These are phyloP conservation scores for Sinopyrophorus schimmeli DNA, from an alignment of 2,888 invertebrate genomes.

Conservation along the genomic window DNA sequence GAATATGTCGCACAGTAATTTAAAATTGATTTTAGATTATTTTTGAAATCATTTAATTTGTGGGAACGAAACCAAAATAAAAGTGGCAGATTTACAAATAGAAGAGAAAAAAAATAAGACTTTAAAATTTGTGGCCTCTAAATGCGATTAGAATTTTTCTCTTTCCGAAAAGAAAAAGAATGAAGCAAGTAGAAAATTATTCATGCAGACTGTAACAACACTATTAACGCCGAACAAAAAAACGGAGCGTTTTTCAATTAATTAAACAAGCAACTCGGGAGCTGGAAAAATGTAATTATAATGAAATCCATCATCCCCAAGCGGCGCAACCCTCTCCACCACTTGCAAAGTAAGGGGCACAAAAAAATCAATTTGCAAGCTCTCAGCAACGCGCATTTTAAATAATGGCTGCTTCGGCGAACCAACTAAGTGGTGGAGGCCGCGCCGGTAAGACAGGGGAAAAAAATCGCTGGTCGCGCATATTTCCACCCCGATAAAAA, in stretches of 20 bases:
- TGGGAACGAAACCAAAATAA: too few species aligned
- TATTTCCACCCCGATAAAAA: slow-evolving; percentile 45
- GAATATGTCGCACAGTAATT: too few species aligned
- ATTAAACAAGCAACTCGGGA: slow-evolving; percentile 45
- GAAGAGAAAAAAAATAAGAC: slow-evolving; percentile 2
- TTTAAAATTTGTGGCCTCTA: too few species aligned
- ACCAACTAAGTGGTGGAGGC: slow-evolving; percentile 35
- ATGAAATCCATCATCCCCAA: slow-evolving; percentile 50
- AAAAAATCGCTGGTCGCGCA: slow-evolving; percentile 34
- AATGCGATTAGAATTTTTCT: slow-evolving; percentile 13
- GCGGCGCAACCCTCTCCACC: slow-evolving; percentile 34
- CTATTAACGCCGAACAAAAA: slow-evolving; percentile 43
- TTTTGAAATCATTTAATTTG: too few species aligned
- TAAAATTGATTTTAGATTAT: too few species aligned
- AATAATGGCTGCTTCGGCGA: slow-evolving; percentile 47
- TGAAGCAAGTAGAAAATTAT: slow-evolving; percentile 31
- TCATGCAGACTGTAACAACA: slow-evolving; percentile 41
- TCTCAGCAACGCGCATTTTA: slow-evolving; percentile 51
- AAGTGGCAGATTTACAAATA: too few species aligned
- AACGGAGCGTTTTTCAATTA: slow-evolving; percentile 47
- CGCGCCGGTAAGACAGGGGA: slow-evolving; percentile 27
- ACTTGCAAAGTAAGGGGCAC: slow-evolving; percentile 40
- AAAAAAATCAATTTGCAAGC: slow-evolving; percentile 52
- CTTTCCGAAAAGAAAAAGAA: slow-evolving; percentile 9
- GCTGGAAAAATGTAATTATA: slow-evolving; percentile 52